Conservation (phyloP, 2,113 vertebrate species). For the Rhinoderma darwinii region DNA sequence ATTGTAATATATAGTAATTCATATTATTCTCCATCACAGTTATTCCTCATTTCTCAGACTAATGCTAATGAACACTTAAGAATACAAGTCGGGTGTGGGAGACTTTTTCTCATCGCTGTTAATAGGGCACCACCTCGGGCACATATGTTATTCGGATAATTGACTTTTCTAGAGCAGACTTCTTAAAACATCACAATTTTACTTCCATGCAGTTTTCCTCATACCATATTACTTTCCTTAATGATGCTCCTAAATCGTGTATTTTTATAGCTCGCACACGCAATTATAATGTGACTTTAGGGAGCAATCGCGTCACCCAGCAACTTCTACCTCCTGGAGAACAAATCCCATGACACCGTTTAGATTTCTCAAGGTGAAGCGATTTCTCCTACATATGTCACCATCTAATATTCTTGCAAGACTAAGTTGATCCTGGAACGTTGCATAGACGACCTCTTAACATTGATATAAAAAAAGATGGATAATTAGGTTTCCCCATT, state of each 20-base stretch:
- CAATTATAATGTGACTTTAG: slow-evolving; percentile 50
- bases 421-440: not conserved
- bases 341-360: not conserved
- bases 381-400: not conserved
- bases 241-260: slow-evolving; percentile 17
- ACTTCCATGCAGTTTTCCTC: slow-evolving; percentile 30
- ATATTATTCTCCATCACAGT: not conserved
- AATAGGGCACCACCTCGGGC: not conserved
- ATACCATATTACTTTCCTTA: slow-evolving; percentile 14
- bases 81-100: not conserved
- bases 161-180: slow-evolving; percentile 1
- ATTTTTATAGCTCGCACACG: slow-evolving; percentile 25
- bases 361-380: slow-evolving; percentile 42
- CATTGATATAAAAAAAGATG: slow-evolving; percentile 28
- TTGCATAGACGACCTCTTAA: not conserved
- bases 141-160: slow-evolving; percentile 33
- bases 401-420: not conserved
- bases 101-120: not conserved
- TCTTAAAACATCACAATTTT: not conserved
- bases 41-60: not conserved
- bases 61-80: not conserved
- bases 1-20: not conserved
- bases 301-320: slow-evolving; percentile 6
- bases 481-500: slow-evolving; percentile 40
- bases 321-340: not conserved